Base-by-base conservation (phyloP, 1,140 invertebrate genomes). In the Arion vulgaris region DNA sequence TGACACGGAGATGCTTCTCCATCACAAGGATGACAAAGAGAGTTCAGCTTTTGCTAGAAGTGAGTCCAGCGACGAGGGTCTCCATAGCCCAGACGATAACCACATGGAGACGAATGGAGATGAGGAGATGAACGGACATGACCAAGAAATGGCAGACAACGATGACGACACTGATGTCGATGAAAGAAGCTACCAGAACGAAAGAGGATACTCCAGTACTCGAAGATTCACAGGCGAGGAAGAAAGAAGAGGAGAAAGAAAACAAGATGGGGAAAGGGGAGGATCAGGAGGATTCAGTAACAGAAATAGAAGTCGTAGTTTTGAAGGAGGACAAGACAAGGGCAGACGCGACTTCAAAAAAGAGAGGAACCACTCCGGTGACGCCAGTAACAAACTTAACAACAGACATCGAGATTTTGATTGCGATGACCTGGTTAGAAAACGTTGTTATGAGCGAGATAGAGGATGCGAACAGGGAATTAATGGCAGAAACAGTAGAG, bases 261-360 rank as follows among this genome's bases (percentile, higher is more conserved):
- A 38, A 45, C 38, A 38, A 57, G 9, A n/a, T 39, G 57, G 26
- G 13, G 79, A 57, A 28, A 4, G 79, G 19, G 26, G 36, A 15
- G 73, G 53, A 9, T 53, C 45, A 53, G 73, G 41, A n/a, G 32
- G 49, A 1, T 39, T 45, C 38, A 39, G 74, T 5, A 26, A 4
- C 28, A 76, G 74, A 51, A 38, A 38, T 9, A 49, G 68, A 71
- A 66, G 45, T 28, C 11, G 78, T 9, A n/a, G 45, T n/a, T 71
- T 32, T 39, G 57, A 68, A 9, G n/a, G 45, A 5, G 32, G 17
- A 2, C 32, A 2, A 11, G 57, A 79, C 7, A 79, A 66, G 79
- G 15, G 77, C 62, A 73, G 86, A 80, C 19, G 88, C 84, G 78
- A 85, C 85, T 72, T 88, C 86, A n/a, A 88, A 86, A 32, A 57